Conservation (phyloP, 2,113 vertebrate genomes). For the Petrocephalus microphthalmus region DNA sequence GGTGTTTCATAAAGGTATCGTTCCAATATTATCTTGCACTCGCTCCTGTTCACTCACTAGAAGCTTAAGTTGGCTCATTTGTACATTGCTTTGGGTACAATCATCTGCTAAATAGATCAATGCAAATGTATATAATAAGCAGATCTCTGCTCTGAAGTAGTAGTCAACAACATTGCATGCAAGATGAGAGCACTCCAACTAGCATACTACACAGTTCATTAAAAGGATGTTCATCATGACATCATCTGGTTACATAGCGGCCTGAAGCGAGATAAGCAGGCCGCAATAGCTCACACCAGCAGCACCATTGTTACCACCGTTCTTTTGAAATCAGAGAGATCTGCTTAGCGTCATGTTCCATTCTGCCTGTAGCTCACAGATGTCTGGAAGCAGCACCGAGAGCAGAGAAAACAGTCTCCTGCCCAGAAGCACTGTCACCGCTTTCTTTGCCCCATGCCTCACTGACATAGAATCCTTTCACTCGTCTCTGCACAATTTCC, state of each 20-base stretch:
- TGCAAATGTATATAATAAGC: neutral
- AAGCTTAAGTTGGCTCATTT: neutral
- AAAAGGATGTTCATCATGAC: neutral
- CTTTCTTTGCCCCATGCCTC: neutral
- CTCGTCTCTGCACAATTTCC: neutral
- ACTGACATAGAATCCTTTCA: neutral
- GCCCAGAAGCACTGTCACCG: neutral
- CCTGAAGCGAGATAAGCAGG: neutral
- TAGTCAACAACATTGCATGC: neutral
- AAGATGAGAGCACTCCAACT: neutral
- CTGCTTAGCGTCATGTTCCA: neutral
- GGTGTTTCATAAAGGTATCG: neutral
- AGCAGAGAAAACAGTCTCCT: neutral
- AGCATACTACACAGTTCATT: neutral
- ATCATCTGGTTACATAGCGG: neutral
- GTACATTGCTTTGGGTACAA: neutral
- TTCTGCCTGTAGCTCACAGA: neutral
- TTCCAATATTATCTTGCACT: neutral
- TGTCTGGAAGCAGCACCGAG: neutral
- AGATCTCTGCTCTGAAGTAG: neutral
- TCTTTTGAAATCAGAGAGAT: constrained; percentile 9
- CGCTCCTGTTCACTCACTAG: neutral
- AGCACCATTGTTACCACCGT: neutral
- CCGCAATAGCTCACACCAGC: neutral
- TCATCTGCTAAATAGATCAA: neutral